Base-by-base conservation (phyloP, 2,113 vertebrate genomes). In the Tricholaema leucomelas region DNA sequence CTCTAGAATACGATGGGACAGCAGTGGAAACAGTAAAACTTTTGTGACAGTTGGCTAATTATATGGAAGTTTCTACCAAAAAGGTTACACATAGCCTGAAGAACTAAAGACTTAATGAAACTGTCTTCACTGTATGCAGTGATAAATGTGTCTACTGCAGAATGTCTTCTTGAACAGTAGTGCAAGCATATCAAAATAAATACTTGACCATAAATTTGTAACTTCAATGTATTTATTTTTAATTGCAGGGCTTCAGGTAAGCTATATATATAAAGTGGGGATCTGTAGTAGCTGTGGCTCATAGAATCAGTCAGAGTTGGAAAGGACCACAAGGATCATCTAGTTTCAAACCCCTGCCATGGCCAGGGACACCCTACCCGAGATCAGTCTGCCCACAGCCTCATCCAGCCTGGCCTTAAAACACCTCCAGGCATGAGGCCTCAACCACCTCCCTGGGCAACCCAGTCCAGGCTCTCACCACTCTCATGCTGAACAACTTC, bases 31-130 rank as follows among this genome's bases (percentile, higher is more conserved):
- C 38, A 36, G 20, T 64, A 65, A 64, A 35, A 66, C 73, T 83
- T 95, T 91, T 86, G 64, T 93, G 64, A 71, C 75, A 91, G 21
- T 80, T 92, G 31, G 61, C 35, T 85, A 66, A 96, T 95, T 92
- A 79, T 65, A 85, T 25, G 28, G 48, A 83, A 94, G 59, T n/a
- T 46, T 42, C 64, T 90, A 61, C 63, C 78, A 88, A 92, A 94
- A 90, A 76, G 67, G 69, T 96, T 54, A 63, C 92, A 12, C 4
- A 5, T 71, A 87, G 71, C n/a, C 85, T 86, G 50, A 73, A 95
- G 64, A 83, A 76, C 15, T 77, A 69, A 91, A 88, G 71, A 44
- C 59, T 88, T 81, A 96, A 92, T 96, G 96, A 92, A 59, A 59
- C 38, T 61, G 55, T 78, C 14, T 2, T 87, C 6, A 58, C 31